phyloP scores from a whole-genome alignment of 2,113 vertebrate genomes.

The Colistium nudipinnis region DNA sequence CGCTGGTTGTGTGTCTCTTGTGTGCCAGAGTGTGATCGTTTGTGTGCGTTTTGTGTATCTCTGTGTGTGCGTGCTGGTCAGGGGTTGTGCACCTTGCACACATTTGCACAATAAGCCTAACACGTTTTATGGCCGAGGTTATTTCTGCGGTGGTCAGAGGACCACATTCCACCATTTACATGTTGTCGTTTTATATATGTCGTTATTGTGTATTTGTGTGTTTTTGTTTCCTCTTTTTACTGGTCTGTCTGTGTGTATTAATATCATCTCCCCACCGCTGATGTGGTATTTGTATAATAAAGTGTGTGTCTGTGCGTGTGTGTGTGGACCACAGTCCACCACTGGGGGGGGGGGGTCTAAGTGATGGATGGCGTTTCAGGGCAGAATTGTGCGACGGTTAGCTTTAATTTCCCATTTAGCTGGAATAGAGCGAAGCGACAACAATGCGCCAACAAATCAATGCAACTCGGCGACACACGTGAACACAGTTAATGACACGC shows the following conservation, averaged over 20 bases:
- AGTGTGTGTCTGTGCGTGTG: conserved; percentile 17
- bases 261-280: neutral
- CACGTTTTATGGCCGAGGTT: too few species aligned
- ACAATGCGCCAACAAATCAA: conserved; percentile 69
- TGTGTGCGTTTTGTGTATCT: too few species aligned
- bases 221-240: conserved; percentile 8
- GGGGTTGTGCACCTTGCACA: too few species aligned
- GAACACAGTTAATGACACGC: neutral
- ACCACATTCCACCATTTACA: too few species aligned
- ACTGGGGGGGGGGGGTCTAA: conserved; percentile 55
- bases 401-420: conserved; percentile 81
- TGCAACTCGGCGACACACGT: conserved; percentile 39
- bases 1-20: conserved; percentile 5
- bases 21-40: neutral
- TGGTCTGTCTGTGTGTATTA: neutral
- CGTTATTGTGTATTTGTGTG: neutral
- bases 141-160: too few species aligned
- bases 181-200: neutral
- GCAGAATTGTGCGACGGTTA: conserved; percentile 79
- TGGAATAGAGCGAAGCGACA: conserved; percentile 65
- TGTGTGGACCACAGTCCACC: conserved; percentile 50
- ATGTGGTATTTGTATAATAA: too few species aligned
- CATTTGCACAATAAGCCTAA: too few species aligned
- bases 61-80: too few species aligned
- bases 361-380: conserved; percentile 77